A percentile compares a stretch with the other conserved stretches of the same genome.
phyloP scores from a whole-genome alignment of 2,113 vertebrate species.

The Arenaria interpres region DNA sequence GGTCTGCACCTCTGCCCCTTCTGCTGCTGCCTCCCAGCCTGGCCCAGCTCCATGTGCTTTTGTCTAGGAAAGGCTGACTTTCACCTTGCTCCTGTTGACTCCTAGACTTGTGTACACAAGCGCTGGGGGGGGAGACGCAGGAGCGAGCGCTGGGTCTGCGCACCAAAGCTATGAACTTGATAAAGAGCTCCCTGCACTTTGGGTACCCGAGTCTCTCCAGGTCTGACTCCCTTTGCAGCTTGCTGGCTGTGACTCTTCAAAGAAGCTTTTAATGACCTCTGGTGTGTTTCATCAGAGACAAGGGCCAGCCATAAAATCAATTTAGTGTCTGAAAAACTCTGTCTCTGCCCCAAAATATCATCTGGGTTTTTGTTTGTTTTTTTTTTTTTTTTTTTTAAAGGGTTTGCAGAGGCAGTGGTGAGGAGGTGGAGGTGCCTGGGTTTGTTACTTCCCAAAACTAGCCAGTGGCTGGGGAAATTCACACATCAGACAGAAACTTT shows the following conservation, averaged over 20 bases:
- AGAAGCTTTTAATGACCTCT: not conserved
- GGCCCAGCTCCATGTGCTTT: constrained; percentile 14
- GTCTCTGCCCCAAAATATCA: not conserved
- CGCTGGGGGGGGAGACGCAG: not conserved
- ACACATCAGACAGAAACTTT: not conserved
- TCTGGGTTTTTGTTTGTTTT: not conserved
- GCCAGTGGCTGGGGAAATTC: not conserved
- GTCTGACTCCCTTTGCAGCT: not conserved
- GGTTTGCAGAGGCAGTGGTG: not conserved
- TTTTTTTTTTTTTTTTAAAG: not conserved
- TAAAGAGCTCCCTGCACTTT: not conserved
- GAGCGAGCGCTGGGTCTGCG: not conserved
- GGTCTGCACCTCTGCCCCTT: not conserved
- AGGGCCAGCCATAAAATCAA: not conserved
- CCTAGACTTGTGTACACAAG: constrained; percentile 36
- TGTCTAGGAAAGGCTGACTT: constrained; percentile 44
- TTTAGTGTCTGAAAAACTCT: not conserved
- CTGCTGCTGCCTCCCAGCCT: not conserved
- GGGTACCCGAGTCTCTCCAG: not conserved
- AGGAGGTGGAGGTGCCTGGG: not conserved
- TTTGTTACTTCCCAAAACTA: constrained; percentile 1
- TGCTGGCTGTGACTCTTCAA: not conserved
- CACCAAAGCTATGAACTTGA: not conserved
- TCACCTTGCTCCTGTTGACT: constrained; percentile 58
- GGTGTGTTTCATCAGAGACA: not conserved